phyloP scores from a whole-genome alignment of 2,113 vertebrate genomes.

The Psettodes erumei region DNA sequence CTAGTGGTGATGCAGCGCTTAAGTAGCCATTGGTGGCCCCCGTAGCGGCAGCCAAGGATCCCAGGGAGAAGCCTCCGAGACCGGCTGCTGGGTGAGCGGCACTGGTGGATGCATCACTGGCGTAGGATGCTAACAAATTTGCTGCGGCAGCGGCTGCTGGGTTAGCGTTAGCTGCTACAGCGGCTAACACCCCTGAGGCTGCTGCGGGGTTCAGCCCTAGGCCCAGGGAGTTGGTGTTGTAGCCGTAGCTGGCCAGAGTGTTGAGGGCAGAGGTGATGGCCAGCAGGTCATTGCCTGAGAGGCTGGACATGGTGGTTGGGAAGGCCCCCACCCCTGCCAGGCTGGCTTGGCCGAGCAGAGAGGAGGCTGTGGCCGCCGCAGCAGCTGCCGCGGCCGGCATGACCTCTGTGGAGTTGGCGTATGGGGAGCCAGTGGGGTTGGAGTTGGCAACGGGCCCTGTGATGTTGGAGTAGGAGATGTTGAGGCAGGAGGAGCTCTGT shows the following conservation, averaged over 20 bases:
- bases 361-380: slow-evolving; percentile 86
- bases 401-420: slow-evolving; percentile 92
- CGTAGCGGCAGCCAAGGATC: slow-evolving; percentile 87
- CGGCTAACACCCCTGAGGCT: slow-evolving; percentile 89
- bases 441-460: slow-evolving; percentile 95
- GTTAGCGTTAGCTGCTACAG: slow-evolving; percentile 90
- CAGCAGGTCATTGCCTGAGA: slow-evolving; percentile 93
- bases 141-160: slow-evolving; percentile 90
- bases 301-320: slow-evolving; percentile 89
- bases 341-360: slow-evolving; percentile 89
- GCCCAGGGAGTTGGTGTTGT: slow-evolving; percentile 94
- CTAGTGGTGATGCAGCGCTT: slow-evolving; percentile 88
- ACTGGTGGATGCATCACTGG: slow-evolving; percentile 87
- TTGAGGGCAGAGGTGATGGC: slow-evolving; percentile 94
- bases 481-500: slow-evolving; percentile 95
- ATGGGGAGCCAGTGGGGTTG: slow-evolving; percentile 95
- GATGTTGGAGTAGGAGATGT: slow-evolving; percentile 95
- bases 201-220: slow-evolving; percentile 92
- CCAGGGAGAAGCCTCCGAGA: slow-evolving; percentile 88
- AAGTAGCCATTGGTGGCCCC: slow-evolving; percentile 91
- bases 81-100: slow-evolving; percentile 81
- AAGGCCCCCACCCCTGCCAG: slow-evolving; percentile 89
- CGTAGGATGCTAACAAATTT: slow-evolving; percentile 92
- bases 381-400: slow-evolving; percentile 86
- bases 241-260: slow-evolving; percentile 94